Base-by-base conservation (phyloP, 1,140 invertebrate genomes). In the Pinna nobilis region DNA sequence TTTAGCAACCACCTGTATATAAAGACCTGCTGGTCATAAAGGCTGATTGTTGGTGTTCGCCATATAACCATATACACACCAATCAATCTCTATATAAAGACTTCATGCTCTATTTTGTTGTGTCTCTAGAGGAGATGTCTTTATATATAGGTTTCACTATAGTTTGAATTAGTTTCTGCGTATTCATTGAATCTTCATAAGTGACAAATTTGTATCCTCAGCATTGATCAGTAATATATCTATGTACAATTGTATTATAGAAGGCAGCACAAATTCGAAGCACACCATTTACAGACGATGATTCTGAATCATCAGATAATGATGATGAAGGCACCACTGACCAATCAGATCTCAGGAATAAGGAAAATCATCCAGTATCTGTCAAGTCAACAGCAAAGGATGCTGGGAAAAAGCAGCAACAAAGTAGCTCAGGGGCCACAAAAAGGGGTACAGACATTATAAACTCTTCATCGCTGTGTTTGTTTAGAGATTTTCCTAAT, bases 241-340 rank as follows among this genome's bases (percentile, higher is more conserved):
- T 23, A 1, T 20, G 20, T 0, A 55, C 35, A 32, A 7, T n/a
- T 44, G 47, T 57, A 28, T 77, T 78, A 7, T 78, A 96, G 93
- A 92, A 96, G 84, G 96, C 96, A 50, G 97, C 96, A 88, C 96
- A 98, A 90, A 98, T 98, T 78, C 91, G 96, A 77, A 97, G 95
- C 11, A 95, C 97, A 92, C 96, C 97, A 13, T 98, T 98, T 84
- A 95, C 94, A 39, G 96, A 96, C 2, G 96, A 98, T 78, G 97
- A 95, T n/a, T 78, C 82, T 1, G 96, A 97, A 84, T 96, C 97
- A 76, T 97, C 96, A 4, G 96, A 95, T 49, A 95, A 97, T 85
- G 96, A 96, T 20, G 96, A 88, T 94, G 83, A 79, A 81, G 67
- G 49, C 55, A 39, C 49, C 33, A 65, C 37, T 53, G 66, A 68